Conservation (phyloP, 2,888 invertebrate species). For the Alitta virens region DNA sequence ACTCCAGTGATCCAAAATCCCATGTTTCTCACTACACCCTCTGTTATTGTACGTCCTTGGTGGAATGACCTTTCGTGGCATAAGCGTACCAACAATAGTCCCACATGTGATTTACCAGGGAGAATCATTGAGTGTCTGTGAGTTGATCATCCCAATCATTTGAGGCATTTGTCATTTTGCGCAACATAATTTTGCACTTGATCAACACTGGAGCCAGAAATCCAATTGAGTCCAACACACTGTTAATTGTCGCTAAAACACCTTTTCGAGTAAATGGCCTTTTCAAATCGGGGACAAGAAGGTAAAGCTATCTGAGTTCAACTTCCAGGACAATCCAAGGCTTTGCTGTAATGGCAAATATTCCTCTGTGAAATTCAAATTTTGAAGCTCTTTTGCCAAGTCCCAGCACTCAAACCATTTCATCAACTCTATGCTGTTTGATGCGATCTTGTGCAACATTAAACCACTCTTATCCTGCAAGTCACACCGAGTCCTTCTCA, state of each 20-base stretch:
- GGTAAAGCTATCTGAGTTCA: conserved; percentile 1
- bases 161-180: conserved; percentile 1
- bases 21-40: conserved; percentile 25
- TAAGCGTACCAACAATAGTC: conserved; percentile 21
- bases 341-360: too few relatives aligned
- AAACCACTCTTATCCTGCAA: too few relatives aligned
- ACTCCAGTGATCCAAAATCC: conserved; percentile 22
- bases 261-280: conserved; percentile 16
- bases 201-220: conserved; percentile 56
- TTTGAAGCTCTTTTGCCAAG: too few relatives aligned
- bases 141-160: conserved; percentile 17
- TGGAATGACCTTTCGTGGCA: conserved; percentile 26
- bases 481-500: too few relatives aligned
- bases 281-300: not conserved
- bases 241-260: conserved; percentile 11
- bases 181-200: conserved; percentile 9
- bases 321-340: too few relatives aligned
- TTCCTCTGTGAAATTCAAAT: too few relatives aligned
- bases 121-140: conserved; percentile 19
- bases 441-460: too few relatives aligned
- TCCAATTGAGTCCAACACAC: conserved; percentile 35
- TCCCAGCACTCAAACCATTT: too few relatives aligned
- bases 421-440: too few relatives aligned
- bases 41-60: conserved; percentile 31
- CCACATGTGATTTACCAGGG: conserved; percentile 13